These are phyloP conservation scores for Argya squamiceps DNA, from an alignment of 2,797 vertebrate species.

Conservation along the genomic window DNA sequence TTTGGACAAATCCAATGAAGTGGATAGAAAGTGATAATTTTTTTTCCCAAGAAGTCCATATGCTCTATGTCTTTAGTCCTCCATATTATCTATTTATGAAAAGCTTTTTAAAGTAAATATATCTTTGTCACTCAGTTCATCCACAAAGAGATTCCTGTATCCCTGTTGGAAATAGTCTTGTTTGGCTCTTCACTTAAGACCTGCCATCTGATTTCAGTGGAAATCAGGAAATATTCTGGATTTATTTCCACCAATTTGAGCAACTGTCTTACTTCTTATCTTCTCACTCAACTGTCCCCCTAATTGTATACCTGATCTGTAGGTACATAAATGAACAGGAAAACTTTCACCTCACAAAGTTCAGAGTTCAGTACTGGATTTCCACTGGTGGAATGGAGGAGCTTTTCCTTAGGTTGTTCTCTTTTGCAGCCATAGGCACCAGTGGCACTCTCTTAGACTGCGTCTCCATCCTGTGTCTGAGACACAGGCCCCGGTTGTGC, in stretches of 20 bases:
- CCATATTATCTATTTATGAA: not conserved
- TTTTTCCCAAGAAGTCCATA: not conserved
- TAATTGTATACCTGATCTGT: not conserved
- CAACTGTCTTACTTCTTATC: not conserved
- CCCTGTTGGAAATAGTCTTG: not conserved
- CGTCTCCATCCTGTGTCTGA: not conserved
- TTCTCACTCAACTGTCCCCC: not conserved
- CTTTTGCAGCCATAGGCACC: accelerated
- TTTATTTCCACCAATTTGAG: not conserved
- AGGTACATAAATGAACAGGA: not conserved
- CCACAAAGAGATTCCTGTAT: not conserved
- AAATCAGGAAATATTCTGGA: not conserved
- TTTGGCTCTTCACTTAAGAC: not conserved
- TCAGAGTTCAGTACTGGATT: not conserved
- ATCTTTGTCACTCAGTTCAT: not conserved
- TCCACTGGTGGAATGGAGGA: not conserved
- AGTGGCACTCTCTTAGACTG: not conserved
- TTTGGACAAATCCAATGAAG: not conserved
- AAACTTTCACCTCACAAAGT: not conserved
- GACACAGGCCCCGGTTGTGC: not conserved
- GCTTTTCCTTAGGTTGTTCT: not conserved
- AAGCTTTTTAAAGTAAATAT: not conserved
- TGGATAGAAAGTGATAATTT: not conserved
- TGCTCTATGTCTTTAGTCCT: not conserved
- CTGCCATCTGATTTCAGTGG: not conserved